Conservation (phyloP, 2,113 vertebrate species). For the Labeo catla region DNA sequence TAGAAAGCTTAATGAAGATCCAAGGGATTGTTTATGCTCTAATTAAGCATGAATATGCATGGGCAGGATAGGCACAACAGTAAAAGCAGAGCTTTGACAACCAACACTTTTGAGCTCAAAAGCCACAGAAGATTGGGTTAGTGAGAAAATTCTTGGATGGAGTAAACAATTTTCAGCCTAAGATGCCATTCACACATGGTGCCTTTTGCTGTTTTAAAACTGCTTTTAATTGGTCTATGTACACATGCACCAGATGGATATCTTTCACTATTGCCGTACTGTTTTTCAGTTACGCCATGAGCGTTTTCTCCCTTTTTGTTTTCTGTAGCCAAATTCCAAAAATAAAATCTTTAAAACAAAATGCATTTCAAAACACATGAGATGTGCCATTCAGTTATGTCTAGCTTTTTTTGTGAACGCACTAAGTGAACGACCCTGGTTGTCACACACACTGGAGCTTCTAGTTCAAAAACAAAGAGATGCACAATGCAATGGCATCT, state of each 20-base stretch:
- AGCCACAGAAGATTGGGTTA: neutral
- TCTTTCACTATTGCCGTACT: neutral
- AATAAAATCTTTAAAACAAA: neutral
- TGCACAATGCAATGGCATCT: neutral
- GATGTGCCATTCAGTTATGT: neutral
- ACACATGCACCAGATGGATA: neutral
- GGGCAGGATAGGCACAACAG: neutral
- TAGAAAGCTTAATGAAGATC: neutral
- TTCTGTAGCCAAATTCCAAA: neutral
- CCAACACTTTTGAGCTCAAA: neutral
- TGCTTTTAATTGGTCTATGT: neutral
- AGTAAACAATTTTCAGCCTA: neutral
- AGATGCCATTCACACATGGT: neutral
- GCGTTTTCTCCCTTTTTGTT: neutral
- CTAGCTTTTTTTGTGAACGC: neutral
- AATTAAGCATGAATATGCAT: conserved; percentile 7
- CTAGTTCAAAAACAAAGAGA: neutral
- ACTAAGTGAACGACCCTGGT: neutral
- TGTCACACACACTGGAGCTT: neutral
- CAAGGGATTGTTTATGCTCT: conserved; percentile 30
- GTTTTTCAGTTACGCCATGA: neutral
- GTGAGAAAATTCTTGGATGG: neutral
- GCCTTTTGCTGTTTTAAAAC: neutral
- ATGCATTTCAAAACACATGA: neutral
- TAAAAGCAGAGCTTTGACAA: conserved; percentile 8